Conservation (phyloP, 2,797 vertebrate species). For the Coccyzus lansbergi region DNA sequence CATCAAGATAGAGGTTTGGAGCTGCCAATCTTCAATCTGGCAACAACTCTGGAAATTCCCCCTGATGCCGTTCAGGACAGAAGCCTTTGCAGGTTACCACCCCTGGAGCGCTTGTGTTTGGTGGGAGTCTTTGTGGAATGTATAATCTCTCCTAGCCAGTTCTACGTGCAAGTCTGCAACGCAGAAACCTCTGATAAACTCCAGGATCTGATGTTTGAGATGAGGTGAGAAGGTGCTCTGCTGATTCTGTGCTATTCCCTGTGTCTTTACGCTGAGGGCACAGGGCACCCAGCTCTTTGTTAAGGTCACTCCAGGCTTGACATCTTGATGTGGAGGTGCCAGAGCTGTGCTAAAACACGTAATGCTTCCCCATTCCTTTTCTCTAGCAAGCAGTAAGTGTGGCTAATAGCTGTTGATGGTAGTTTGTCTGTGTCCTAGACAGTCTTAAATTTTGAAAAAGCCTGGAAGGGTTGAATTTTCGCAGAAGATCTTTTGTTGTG, state of each 20-base stretch:
- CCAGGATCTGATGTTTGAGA: slow-evolving; percentile 91
- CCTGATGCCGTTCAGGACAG: too few species aligned
- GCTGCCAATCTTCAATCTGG: too few species aligned
- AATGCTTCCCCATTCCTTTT: not conserved
- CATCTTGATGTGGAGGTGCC: not conserved
- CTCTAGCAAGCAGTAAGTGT: not conserved
- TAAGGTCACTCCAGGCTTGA: not conserved
- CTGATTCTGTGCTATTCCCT: not conserved
- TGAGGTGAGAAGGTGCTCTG: slow-evolving; percentile 82
- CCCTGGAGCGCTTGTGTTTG: too few species aligned
- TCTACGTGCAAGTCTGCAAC: slow-evolving; percentile 85
- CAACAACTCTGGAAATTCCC: too few species aligned
- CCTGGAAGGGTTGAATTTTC: too few species aligned
- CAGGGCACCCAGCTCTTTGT: not conserved
- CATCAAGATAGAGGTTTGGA: too few species aligned
- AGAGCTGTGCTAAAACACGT: too few species aligned
- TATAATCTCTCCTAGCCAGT: slow-evolving; percentile 85
- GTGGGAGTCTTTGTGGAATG: slow-evolving; percentile 87
- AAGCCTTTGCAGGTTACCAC: too few species aligned
- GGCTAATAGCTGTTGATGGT: not conserved
- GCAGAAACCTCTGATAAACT: slow-evolving; percentile 79
- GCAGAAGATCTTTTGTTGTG: too few species aligned
- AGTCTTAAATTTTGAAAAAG: not conserved
- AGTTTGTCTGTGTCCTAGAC: not conserved
- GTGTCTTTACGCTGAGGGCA: not conserved